Conservation (phyloP, 2,888 invertebrate species). For the Euzophera pinguis region DNA sequence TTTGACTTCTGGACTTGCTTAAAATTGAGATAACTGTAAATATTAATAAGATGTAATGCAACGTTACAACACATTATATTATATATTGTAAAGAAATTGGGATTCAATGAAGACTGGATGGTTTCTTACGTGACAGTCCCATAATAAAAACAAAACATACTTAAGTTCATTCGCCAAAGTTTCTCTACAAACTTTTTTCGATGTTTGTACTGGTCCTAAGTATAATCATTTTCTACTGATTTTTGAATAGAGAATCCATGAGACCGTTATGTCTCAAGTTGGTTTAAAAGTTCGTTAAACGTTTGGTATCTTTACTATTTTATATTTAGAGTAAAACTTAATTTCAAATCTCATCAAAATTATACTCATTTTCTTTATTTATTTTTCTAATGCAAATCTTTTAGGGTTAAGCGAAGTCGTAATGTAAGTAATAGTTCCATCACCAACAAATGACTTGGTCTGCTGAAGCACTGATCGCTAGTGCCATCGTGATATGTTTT, state of each 20-base stretch:
- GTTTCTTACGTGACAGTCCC: constrained; percentile 11
- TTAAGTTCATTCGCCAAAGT: constrained; percentile 26
- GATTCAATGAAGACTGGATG: constrained; percentile 29
- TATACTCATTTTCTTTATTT: constrained; percentile 36
- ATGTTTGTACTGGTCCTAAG: not conserved
- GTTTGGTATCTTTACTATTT: not conserved
- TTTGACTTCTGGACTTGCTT: constrained; percentile 1
- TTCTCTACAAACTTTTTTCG: not conserved
- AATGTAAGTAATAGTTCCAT: constrained; percentile 28
- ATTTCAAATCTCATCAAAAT: constrained; percentile 17
- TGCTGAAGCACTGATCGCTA: constrained; percentile 74
- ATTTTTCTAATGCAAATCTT: constrained; percentile 29
- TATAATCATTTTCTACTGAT: not conserved
- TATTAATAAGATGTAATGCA: constrained; percentile 54
- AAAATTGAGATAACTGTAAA: constrained; percentile 45
- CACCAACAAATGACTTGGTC: constrained; percentile 45
- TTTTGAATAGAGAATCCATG: not conserved
- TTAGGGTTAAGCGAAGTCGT: constrained; percentile 21
- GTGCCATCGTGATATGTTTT: constrained; percentile 79
- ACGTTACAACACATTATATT: constrained; percentile 16
- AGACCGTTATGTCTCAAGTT: not conserved
- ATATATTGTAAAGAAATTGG: no score
- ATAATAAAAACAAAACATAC: not conserved
- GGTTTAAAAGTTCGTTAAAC: not conserved
- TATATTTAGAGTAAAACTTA: not conserved